These are phyloP conservation scores for Atta colombica DNA, from an alignment of 1,140 invertebrate species.

Conservation along the genomic window DNA sequence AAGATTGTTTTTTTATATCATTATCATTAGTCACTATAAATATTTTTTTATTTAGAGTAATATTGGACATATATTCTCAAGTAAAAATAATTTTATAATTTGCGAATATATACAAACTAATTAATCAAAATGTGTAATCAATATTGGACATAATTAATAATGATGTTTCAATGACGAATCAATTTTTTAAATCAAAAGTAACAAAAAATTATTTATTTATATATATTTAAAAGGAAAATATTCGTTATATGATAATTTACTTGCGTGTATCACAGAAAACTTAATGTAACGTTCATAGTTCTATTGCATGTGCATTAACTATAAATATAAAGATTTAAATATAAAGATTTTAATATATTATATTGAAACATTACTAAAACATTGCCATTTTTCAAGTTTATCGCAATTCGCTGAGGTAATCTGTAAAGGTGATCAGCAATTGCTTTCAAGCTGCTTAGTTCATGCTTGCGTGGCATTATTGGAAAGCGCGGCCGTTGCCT, in stretches of 20 bases:
- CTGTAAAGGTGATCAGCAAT: background rate
- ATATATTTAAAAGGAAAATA: background rate
- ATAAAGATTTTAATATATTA: conserved; percentile 13
- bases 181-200: background rate
- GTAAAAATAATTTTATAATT: conserved; percentile 1
- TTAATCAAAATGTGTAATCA: background rate
- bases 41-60: conserved; percentile 3
- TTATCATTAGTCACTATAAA: background rate
- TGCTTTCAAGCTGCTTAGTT: background rate
- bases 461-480: conserved; percentile 40
- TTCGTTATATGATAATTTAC: background rate
- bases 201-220: background rate
- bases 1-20: background rate
- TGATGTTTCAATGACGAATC: background rate
- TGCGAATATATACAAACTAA: background rate
- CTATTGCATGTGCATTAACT: background rate
- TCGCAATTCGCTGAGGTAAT: conserved; percentile 9
- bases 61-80: background rate
- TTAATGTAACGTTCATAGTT: background rate
- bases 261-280: background rate
- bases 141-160: background rate
- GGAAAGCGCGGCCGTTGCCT: background rate
- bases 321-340: background rate
- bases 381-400: conserved; percentile 34
- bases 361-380: background rate